Percentiles rank a stretch among this genome's conserved stretches.
Evolutionary conservation across 2,113 vertebrate species (phyloP).

Genomic region (Stigmatopora nigra): DNA sequence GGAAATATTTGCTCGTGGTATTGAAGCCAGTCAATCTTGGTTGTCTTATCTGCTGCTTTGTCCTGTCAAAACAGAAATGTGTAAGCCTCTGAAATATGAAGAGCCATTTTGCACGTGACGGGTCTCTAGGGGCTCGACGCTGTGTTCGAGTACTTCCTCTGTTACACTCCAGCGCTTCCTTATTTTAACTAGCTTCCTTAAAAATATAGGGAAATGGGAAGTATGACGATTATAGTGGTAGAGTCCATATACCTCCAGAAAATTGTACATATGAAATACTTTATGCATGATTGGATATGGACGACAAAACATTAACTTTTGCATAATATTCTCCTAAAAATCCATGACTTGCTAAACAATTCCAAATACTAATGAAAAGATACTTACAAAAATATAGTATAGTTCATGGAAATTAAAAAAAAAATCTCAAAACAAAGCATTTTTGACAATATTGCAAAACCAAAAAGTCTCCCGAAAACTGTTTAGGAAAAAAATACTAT

Average conservation of each 20-base stretch:
- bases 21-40: slow-evolving; percentile 19
- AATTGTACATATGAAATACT: neutral
- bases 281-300: neutral
- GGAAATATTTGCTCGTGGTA: slow-evolving; percentile 37
- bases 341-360: too few species aligned
- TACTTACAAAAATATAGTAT: neutral
- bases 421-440: too few species aligned
- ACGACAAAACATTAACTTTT: neutral
- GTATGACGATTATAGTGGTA: slow-evolving; percentile 34
- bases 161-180: slow-evolving; percentile 48
- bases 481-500: neutral
- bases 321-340: neutral
- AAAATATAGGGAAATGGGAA: slow-evolving; percentile 45
- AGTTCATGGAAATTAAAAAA: too few species aligned
- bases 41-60: neutral
- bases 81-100: neutral
- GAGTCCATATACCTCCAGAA: slow-evolving; percentile 1
- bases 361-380: neutral
- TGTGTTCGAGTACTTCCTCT: slow-evolving; percentile 51
- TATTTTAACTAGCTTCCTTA: slow-evolving; percentile 51
- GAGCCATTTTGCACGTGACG: neutral
- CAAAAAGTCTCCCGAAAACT: too few species aligned
- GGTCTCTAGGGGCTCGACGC: neutral
- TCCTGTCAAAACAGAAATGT: neutral
- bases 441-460: too few species aligned